These are phyloP conservation scores for Spilosoma lubricipeda DNA, from an alignment of 2,888 invertebrate genomes.

Conservation along the genomic window DNA sequence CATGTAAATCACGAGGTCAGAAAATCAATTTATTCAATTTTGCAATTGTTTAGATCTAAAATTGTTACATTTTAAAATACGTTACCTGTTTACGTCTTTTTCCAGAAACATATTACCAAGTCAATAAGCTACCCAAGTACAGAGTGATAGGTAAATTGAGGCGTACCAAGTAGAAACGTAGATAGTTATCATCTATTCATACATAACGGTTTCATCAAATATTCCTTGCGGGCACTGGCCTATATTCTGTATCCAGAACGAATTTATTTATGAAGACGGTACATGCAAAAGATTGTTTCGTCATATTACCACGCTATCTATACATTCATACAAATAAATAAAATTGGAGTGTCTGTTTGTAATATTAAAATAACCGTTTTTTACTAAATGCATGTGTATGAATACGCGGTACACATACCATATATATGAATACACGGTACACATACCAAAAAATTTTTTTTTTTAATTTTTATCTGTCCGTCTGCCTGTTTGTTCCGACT, in stretches of 20 bases:
- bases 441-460: no score
- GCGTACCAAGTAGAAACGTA: constrained; percentile 26
- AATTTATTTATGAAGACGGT: constrained; percentile 2
- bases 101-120: constrained; percentile 32
- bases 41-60: no score
- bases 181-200: constrained; percentile 28
- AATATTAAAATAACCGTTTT: no score
- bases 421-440: no score
- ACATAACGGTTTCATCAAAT: constrained; percentile 37
- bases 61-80: neutral
- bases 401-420: no score
- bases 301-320: no score
- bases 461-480: no score
- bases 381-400: no score
- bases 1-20: neutral
- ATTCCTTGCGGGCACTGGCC: constrained; percentile 25
- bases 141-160: constrained; percentile 13
- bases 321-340: no score
- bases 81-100: constrained; percentile 11
- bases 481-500: no score
- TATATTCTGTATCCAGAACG: constrained; percentile 20
- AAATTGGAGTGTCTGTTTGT: no score
- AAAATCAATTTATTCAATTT: neutral
- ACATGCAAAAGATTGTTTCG: neutral
- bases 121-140: constrained; percentile 19